phyloP scores from a whole-genome alignment of 1,140 invertebrate genomes.

The Cheumatopsyche charites region DNA sequence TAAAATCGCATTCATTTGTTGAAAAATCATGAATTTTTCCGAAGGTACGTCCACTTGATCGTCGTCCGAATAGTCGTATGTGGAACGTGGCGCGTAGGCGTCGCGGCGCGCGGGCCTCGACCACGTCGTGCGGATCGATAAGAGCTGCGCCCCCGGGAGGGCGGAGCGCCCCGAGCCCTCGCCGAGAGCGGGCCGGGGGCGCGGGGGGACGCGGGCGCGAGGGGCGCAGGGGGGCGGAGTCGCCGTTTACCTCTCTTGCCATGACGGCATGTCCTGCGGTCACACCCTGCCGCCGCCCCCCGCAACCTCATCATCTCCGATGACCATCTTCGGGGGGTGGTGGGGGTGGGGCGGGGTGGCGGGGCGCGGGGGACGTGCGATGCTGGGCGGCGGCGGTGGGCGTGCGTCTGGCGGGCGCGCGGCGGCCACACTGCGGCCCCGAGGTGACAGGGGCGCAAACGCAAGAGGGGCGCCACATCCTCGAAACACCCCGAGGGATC shows the following conservation, averaged over 20 bases:
- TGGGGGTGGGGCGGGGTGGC: slow-evolving; percentile 35
- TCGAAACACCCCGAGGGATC: too few relatives aligned
- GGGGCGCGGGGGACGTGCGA: slow-evolving; percentile 34
- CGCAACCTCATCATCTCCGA: slow-evolving; percentile 44
- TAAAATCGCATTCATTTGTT: too few relatives aligned
- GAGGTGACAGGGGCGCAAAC: slow-evolving; percentile 14
- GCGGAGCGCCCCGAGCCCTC: not conserved
- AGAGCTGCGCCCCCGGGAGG: not conserved
- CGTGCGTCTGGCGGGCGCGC: slow-evolving; percentile 54
- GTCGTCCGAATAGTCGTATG: too few relatives aligned
- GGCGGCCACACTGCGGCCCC: slow-evolving; percentile 56
- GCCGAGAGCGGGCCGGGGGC: not conserved
- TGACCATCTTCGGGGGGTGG: slow-evolving; percentile 41
- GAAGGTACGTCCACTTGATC: too few relatives aligned
- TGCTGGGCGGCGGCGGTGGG: slow-evolving; percentile 56
- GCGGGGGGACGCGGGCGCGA: slow-evolving; percentile 42
- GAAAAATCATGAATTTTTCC: too few relatives aligned
- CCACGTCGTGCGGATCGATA: too few relatives aligned
- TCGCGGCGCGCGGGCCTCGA: too few relatives aligned
- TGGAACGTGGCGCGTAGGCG: too few relatives aligned
- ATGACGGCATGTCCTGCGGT: slow-evolving; percentile 63
- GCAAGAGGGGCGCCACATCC: too few relatives aligned
- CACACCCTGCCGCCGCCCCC: slow-evolving; percentile 54
- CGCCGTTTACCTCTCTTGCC: slow-evolving; percentile 61
- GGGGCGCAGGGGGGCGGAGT: slow-evolving; percentile 48